Evolutionary conservation across 2,113 vertebrate genomes (phyloP), one percentile per base, ranked within the genome.

Genomic region (Corythaeola cristata): DNA sequence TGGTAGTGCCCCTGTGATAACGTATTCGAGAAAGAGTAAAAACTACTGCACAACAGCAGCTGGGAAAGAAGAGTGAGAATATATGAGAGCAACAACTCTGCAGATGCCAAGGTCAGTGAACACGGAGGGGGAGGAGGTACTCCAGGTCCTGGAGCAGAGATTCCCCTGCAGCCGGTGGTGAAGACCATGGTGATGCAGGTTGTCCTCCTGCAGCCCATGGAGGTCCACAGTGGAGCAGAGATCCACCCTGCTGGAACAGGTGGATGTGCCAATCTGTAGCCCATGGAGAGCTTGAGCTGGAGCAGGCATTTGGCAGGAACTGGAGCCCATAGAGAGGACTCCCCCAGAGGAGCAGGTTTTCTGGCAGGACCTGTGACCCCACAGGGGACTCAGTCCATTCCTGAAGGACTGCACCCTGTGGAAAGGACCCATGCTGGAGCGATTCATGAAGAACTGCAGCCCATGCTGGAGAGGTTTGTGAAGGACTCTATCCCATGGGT

Each of bases 131-230:
- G 30, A n/a, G 39, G 39, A 56, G 8, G 6, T 24, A 50, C 15
- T 35, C 50, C 22, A 64, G 49, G 10, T 1, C 0, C n/a, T 0
- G 4, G 44, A 37, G n/a, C n/a, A 19, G n/a, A 74, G 53, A 15
- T 50, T 32, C 22, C 37, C 23, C 30, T 55, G 52, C 30, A 45
- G 72, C 30, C 30, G 1, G 1, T 32, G 30, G 7, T 8, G 30
- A 33, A 32, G 15, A 22, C 9, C 28, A 15, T 12, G 30, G 26
- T 33, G 28, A 63, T 7, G 7, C 12, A 33, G 27, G 47, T 8
- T 78, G 45, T 55, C 6, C 20, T 15, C 20, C 19, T 71, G 49
- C 47, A 53, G 52, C n/a, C 19, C 28, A 56, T 33, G 27, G 37
- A 41, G 20, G 33, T 10, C 12, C 8, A 35, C 3, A 22, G 32